These are phyloP conservation scores for Zaprionus camerounensis DNA, from an alignment of 1,140 invertebrate genomes.

Conservation along the genomic window DNA sequence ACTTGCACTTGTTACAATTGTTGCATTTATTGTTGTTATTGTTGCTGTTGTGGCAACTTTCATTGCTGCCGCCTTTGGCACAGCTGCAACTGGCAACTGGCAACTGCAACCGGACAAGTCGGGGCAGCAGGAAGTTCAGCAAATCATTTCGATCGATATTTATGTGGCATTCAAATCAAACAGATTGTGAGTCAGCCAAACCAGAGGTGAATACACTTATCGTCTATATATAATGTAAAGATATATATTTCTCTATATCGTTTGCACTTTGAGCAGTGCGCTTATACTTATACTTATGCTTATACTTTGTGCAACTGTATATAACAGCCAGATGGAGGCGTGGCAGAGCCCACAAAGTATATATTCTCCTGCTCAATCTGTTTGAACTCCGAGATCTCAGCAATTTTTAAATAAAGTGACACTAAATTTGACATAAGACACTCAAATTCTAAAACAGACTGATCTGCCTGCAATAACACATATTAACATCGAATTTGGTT, in stretches of 20 bases:
- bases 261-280: not conserved
- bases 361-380: too few relatives aligned
- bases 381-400: too few relatives aligned
- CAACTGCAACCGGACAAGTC: slow-evolving; percentile 10
- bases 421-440: too few relatives aligned
- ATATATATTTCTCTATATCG: not conserved
- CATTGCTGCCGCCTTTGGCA: slow-evolving; percentile 39
- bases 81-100: slow-evolving; percentile 21
- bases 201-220: not conserved
- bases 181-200: not conserved
- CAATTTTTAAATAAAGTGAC: too few relatives aligned
- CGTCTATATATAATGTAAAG: not conserved
- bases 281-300: too few relatives aligned
- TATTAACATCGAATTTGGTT: too few relatives aligned
- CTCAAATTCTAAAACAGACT: too few relatives aligned
- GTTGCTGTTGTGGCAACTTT: slow-evolving; percentile 44
- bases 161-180: slow-evolving; percentile 25
- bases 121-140: slow-evolving; percentile 23
- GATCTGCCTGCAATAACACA: too few relatives aligned
- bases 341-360: too few relatives aligned
- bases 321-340: too few relatives aligned
- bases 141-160: slow-evolving; percentile 19
- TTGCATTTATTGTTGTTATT: not conserved
- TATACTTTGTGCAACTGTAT: too few relatives aligned
- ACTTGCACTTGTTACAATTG: not conserved